These are phyloP conservation scores for Drosophila melanica DNA, from an alignment of 1,140 invertebrate genomes.

Conservation along the genomic window DNA sequence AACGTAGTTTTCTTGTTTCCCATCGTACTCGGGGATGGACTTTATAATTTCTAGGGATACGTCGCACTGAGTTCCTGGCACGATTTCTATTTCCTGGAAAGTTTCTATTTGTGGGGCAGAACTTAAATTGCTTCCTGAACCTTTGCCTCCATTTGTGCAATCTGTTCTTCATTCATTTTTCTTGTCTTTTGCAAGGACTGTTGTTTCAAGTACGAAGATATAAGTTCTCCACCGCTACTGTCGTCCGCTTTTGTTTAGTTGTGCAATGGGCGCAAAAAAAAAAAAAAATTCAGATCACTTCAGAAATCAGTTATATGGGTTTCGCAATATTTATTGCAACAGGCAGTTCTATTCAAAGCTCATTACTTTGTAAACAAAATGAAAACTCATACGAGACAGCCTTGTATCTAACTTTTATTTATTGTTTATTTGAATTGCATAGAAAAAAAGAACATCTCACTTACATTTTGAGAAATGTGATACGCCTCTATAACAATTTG, in stretches of 20 bases:
- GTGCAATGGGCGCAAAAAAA: background rate
- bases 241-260: background rate
- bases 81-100: conserved; percentile 1
- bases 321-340: background rate
- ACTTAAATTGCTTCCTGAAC: no score
- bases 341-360: background rate
- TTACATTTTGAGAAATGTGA: background rate
- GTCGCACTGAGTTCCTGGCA: background rate
- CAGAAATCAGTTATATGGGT: no score
- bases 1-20: background rate
- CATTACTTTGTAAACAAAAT: no score
- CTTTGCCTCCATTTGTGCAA: background rate
- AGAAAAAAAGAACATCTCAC: background rate
- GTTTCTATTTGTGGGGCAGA: background rate
- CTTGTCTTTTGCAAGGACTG: background rate
- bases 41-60: conserved; percentile 8
- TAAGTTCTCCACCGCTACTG: background rate
- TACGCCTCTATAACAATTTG: background rate
- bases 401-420: no score
- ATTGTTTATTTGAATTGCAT: background rate
- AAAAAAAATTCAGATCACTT: background rate
- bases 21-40: no score
- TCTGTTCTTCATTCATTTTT: background rate
- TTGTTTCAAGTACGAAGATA: background rate
- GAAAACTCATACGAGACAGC: no score